phyloP scores from a whole-genome alignment of 2,113 vertebrate species.

The Lepus americanus region DNA sequence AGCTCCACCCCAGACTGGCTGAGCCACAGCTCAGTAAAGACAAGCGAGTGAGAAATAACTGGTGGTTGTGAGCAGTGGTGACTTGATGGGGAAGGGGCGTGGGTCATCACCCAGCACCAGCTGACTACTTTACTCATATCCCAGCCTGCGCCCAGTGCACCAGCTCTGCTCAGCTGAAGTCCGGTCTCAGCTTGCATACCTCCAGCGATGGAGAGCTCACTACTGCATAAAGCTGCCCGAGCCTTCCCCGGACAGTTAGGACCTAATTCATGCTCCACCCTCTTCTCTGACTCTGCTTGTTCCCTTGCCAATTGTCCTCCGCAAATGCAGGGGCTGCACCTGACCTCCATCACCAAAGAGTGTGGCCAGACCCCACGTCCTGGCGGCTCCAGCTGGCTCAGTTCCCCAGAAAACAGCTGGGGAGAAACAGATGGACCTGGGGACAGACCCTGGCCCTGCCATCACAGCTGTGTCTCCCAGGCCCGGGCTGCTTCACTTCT shows the following conservation, averaged over 20 bases:
- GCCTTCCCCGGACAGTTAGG: neutral
- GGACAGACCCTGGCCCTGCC: neutral
- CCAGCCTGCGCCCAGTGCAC: neutral
- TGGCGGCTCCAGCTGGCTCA: neutral
- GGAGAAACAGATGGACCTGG: neutral
- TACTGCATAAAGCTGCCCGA: neutral
- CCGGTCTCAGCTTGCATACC: neutral
- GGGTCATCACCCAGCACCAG: neutral
- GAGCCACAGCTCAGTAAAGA: neutral
- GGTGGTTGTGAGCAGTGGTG: neutral
- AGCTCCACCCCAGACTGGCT: neutral
- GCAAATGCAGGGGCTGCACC: neutral
- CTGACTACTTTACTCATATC: neutral
- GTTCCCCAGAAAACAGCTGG: neutral
- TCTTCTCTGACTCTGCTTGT: neutral
- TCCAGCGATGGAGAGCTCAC: neutral
- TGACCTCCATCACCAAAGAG: fast-evolving
- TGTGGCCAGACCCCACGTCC: neutral
- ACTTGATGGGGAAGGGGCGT: neutral
- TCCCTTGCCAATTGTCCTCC: neutral
- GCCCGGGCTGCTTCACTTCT: neutral
- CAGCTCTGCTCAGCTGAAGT: neutral
- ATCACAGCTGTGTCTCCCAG: neutral
- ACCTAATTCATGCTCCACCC: no score
- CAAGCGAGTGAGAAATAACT: neutral